phyloP scores from a whole-genome alignment of 2,888 invertebrate species.

The Lithodes maja region DNA sequence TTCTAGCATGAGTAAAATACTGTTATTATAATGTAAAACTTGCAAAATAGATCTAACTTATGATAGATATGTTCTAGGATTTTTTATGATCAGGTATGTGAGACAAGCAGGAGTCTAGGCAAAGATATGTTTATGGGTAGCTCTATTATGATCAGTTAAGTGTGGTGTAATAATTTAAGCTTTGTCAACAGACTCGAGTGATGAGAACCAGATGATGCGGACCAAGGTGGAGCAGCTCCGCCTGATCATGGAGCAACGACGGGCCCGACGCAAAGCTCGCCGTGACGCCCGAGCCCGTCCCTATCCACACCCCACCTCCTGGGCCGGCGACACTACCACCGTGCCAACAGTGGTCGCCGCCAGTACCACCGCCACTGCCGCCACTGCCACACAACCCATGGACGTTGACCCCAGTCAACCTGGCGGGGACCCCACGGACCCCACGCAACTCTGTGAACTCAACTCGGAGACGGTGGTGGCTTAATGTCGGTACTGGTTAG shows the following conservation, averaged over 20 bases:
- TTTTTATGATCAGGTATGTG: no score
- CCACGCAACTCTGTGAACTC: conserved; percentile 62
- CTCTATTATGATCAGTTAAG: no score
- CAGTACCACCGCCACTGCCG: conserved; percentile 44
- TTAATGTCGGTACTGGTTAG: conserved; percentile 59
- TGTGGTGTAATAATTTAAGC: no score
- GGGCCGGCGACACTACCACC: conserved; percentile 46
- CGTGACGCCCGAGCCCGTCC: conserved; percentile 79
- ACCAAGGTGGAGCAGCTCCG: conserved; percentile 91
- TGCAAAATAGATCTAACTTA: no score
- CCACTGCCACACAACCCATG: conserved; percentile 52
- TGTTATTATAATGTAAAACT: no score
- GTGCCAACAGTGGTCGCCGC: conserved; percentile 56
- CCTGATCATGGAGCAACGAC: conserved; percentile 89
- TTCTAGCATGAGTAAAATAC: no score
- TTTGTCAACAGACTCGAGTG: conserved; percentile 69
- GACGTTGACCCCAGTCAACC: conserved; percentile 54
- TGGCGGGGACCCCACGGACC: conserved; percentile 42
- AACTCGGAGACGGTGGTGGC: conserved; percentile 70
- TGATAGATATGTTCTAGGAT: no score
- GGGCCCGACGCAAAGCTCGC: conserved; percentile 77
- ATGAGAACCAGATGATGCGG: conserved; percentile 86
- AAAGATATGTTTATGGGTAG: no score
- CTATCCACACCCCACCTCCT: conserved; percentile 72
- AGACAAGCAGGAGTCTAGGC: no score